Conservation (phyloP, 2,888 invertebrate species). For the Ecliptopera silaceata region DNA sequence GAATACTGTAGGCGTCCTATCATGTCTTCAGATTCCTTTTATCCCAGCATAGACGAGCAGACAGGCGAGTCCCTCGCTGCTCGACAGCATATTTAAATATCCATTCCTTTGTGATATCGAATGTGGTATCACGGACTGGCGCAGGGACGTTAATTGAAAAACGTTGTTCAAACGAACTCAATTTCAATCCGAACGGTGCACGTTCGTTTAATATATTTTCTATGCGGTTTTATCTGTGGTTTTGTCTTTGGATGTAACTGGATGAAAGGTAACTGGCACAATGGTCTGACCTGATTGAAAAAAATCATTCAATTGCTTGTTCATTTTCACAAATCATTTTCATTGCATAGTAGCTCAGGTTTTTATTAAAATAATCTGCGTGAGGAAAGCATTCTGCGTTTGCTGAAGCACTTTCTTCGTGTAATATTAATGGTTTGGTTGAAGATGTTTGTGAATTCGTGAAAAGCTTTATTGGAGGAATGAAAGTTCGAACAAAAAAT, state of each 20-base stretch:
- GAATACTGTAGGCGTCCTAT: constrained; percentile 5
- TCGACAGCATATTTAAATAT: constrained; percentile 44
- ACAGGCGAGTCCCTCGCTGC: constrained; percentile 9
- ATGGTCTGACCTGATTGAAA: constrained; percentile 6
- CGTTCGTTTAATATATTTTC: constrained; percentile 13
- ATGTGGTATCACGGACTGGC: constrained; percentile 41
- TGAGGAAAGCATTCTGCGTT: neutral
- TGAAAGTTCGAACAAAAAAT: constrained; percentile 7
- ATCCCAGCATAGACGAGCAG: constrained; percentile 8
- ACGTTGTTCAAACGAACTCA: constrained; percentile 57
- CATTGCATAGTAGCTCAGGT: too few species aligned
- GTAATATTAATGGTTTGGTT: neutral
- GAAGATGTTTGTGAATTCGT: neutral
- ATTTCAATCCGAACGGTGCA: constrained; percentile 52
- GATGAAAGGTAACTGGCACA: constrained; percentile 22
- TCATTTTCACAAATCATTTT: too few species aligned
- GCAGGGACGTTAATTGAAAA: constrained; percentile 67
- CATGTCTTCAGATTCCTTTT: constrained; percentile 12
- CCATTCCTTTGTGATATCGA: constrained; percentile 44
- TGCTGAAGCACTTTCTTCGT: neutral
- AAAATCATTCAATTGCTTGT: neutral
- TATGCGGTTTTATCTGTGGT: constrained; percentile 17
- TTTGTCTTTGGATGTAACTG: constrained; percentile 15
- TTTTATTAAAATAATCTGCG: neutral
- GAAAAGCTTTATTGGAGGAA: neutral